Evolutionary conservation across 1,140 invertebrate genomes (phyloP), one percentile per base, ranked within the genome.

Genomic region (Heliconius eleuchia): DNA sequence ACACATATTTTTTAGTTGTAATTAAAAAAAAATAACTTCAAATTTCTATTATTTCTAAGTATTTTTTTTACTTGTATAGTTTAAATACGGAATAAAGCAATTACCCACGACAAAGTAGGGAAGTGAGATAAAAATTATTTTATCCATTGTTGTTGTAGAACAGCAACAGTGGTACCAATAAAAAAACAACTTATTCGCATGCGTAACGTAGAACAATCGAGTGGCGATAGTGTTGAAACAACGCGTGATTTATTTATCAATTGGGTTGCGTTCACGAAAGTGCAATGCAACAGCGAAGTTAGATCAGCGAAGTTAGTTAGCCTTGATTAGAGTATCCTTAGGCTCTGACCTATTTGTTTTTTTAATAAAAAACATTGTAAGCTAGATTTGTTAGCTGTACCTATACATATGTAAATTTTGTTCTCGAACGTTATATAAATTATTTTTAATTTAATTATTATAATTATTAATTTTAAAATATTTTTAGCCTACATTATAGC

Each of bases 211-310:
- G 83, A 88, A 89, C 86, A 88, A 88, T 89, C 82, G 84, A 84
- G 85, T 77, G 80, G 76, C 83, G 79, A 83, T 80, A 79, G 84
- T 93, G 92, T 88, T 79, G 92, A 92, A 92, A 93, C 83, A 23
- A 82, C 81, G 88, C 92, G 92, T 92, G 92, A 91, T 90, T 84
- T 88, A 87, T 90, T 89, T 93, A 89, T 89, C 85, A 92, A 93
- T 88, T 81, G 83, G 79, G 81, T 82, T 84, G 80, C 82, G 80
- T 92, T 91, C 91, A 91, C 91, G 91, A 93, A 93, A 93, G 90
- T 89, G 76, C 74, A 80, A 79, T 78, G 74, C 70, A 71, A 81
- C 72, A 78, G 84, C 86, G 84, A 89, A 71, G 23, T 71, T 23
- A 23, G 23, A 23, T 23, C 23, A 23, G 23, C 23, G 23, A 23